These are phyloP conservation scores for Dicaeum eximium DNA, from an alignment of 2,113 vertebrate species.

Conservation along the genomic window DNA sequence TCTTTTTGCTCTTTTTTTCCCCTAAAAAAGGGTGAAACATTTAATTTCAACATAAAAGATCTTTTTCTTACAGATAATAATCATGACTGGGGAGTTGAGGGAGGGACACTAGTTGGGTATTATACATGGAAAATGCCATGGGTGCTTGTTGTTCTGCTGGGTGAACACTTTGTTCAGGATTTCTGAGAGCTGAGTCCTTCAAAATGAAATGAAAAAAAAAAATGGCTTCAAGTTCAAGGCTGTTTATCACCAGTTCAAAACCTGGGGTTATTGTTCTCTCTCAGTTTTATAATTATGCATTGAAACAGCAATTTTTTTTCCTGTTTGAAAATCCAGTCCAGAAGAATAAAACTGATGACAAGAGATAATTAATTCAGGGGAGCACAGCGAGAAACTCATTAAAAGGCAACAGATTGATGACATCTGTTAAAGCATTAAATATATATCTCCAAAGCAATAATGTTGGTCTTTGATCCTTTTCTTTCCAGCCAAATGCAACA, in stretches of 20 bases:
- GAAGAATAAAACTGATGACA: background rate
- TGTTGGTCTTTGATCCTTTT: background rate
- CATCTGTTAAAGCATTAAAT: constrained; percentile 36
- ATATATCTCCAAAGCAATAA: background rate
- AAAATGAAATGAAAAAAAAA: background rate
- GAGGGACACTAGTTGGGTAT: background rate
- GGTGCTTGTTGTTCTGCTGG: background rate
- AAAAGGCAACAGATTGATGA: constrained; percentile 28
- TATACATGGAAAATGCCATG: background rate
- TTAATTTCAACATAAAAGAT: background rate
- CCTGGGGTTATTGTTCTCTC: background rate
- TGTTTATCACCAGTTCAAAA: background rate
- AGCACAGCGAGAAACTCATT: constrained; percentile 7
- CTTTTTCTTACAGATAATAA: background rate
- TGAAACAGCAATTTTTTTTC: background rate
- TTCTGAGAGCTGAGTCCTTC: background rate
- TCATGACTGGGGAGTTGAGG: background rate
- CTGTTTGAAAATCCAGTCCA: background rate
- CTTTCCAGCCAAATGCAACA: background rate
- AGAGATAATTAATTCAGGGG: constrained; percentile 36
- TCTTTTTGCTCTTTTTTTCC: background rate
- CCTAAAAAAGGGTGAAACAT: background rate
- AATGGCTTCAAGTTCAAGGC: background rate
- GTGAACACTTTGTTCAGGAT: background rate
- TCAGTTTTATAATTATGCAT: background rate